Conservation (phyloP, 2,797 vertebrate species). For the Harpagifer antarcticus region DNA sequence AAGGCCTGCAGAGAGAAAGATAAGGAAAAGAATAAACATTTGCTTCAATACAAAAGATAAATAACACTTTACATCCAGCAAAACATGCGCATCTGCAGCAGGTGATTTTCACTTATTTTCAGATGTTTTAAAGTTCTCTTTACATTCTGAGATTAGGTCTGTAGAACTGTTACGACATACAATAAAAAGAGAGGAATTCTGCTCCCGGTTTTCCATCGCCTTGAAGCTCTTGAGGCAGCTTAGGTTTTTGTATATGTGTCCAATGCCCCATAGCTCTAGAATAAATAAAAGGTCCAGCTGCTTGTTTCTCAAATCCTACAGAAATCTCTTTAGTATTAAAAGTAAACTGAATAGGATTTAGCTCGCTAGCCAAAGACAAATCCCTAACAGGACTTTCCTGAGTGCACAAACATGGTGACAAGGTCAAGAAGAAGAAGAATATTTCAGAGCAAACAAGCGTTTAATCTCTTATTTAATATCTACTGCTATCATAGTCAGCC, state of each 20-base stretch:
- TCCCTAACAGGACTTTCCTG: constrained; percentile 31
- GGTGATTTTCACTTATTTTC: too few species aligned
- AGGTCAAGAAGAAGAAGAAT: constrained; percentile 1
- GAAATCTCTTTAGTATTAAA: constrained; percentile 72
- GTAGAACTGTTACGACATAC: neutral
- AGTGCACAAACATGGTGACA: constrained; percentile 18
- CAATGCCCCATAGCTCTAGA: constrained; percentile 17
- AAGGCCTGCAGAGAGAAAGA: constrained; percentile 87
- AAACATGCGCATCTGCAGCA: neutral
- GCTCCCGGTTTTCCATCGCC: constrained; percentile 7
- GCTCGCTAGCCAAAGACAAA: constrained; percentile 32
- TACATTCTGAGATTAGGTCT: neutral
- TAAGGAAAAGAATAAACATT: neutral
- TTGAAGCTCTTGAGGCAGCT: constrained; percentile 12
- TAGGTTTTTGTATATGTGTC: constrained; percentile 20
- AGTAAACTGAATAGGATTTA: constrained; percentile 66
- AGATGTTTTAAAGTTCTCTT: too few species aligned
- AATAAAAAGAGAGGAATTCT: constrained; percentile 11
- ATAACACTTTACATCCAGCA: neutral
- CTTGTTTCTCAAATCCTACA: constrained; percentile 49
- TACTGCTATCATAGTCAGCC: too few species aligned
- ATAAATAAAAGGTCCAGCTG: constrained; percentile 49
- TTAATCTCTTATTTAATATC: too few species aligned
- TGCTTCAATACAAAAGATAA: too few species aligned
- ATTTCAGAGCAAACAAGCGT: too few species aligned